These are phyloP conservation scores for Brachystomella parvula DNA, from an alignment of 1,140 invertebrate species.

Conservation along the genomic window DNA sequence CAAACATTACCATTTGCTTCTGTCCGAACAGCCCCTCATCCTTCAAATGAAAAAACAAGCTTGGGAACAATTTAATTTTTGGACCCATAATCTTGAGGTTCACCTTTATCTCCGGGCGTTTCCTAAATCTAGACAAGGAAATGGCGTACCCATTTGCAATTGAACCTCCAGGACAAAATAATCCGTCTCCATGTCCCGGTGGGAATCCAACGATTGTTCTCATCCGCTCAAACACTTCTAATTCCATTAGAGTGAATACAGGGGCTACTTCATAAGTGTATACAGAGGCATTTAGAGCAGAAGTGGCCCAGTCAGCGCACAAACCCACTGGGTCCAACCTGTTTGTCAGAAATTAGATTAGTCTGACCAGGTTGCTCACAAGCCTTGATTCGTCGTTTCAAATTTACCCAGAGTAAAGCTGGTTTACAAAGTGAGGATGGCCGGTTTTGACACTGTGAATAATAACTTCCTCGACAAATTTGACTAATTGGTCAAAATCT, in stretches of 20 bases:
- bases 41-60: conserved; percentile 47
- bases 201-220: conserved; percentile 73
- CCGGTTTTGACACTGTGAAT: conserved; percentile 77
- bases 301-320: conserved; percentile 73
- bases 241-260: conserved; percentile 76
- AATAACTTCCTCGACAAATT: conserved; percentile 58
- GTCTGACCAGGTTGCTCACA: neutral
- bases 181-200: conserved; percentile 58
- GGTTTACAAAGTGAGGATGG: conserved; percentile 78
- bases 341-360: conserved; percentile 4
- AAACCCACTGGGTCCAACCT: conserved; percentile 77
- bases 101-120: conserved; percentile 70
- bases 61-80: neutral
- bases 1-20: conserved; percentile 64
- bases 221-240: conserved; percentile 72
- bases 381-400: neutral
- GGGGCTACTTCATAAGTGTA: conserved; percentile 89
- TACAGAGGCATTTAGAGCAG: conserved; percentile 75
- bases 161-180: conserved; percentile 87
- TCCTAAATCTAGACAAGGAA: conserved; percentile 70
- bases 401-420: conserved; percentile 59
- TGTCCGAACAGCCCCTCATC: conserved; percentile 58
- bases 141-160: conserved; percentile 93
- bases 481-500: conserved; percentile 57
- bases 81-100: neutral